Conservation (phyloP, 1,140 invertebrate species). For the Triops cancriformis region DNA sequence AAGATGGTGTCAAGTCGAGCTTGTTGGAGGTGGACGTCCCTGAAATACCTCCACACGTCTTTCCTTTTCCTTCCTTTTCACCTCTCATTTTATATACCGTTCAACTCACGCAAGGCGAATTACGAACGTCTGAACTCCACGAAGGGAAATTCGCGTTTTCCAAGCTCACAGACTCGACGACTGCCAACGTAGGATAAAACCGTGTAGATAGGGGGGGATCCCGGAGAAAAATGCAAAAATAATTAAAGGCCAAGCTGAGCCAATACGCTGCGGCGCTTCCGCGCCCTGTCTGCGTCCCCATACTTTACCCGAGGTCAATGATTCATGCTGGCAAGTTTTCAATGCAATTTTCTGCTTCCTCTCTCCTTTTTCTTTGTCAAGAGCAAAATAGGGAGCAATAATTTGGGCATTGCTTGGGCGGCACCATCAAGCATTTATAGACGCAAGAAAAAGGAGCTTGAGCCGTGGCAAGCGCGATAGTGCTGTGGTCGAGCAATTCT, state of each 20-base stretch:
- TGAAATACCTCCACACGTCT: background rate
- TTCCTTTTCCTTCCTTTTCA: background rate
- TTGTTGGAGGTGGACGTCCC: constrained; percentile 3
- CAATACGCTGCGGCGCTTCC: background rate
- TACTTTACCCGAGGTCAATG: constrained; percentile 6
- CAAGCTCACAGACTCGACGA: background rate
- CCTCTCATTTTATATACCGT: background rate
- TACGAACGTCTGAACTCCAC: background rate
- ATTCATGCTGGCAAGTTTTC: constrained; percentile 4
- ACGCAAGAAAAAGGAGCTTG: background rate
- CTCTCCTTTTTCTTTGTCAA: background rate
- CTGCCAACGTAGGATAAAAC: no score
- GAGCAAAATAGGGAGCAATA: background rate
- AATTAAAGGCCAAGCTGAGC: background rate
- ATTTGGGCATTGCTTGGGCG: constrained; percentile 8
- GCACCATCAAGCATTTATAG: background rate
- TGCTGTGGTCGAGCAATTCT: background rate
- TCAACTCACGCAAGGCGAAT: background rate
- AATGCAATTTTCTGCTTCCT: background rate
- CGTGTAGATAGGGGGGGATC: background rate
- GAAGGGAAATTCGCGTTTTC: background rate
- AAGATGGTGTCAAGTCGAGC: background rate
- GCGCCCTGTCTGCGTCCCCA: background rate
- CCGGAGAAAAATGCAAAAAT: background rate
- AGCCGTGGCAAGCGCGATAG: background rate